phyloP scores from a whole-genome alignment of 2,888 invertebrate species.

The Furcula furcula region DNA sequence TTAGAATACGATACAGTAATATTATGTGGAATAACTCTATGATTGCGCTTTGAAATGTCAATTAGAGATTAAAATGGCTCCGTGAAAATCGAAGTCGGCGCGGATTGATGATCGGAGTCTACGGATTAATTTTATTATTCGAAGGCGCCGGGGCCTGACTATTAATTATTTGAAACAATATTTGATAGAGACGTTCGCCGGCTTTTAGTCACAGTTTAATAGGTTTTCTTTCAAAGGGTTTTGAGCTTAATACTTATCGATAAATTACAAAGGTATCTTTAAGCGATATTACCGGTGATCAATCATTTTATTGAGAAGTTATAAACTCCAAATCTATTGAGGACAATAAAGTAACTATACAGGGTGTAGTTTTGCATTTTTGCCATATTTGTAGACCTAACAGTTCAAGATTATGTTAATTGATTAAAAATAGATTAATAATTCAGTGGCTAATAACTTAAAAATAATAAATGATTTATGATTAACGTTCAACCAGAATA shows the following conservation, averaged over 20 bases:
- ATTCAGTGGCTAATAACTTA: too few relatives aligned
- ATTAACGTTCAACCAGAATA: too few relatives aligned
- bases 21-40: slow-evolving; percentile 47
- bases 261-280: slow-evolving; percentile 26
- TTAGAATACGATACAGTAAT: slow-evolving; percentile 25
- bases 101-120: slow-evolving; percentile 52
- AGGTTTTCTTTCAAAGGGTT: slow-evolving; percentile 42
- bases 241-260: slow-evolving; percentile 23
- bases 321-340: slow-evolving; percentile 9
- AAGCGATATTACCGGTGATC: slow-evolving; percentile 26
- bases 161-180: slow-evolving; percentile 50
- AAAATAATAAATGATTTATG: too few relatives aligned
- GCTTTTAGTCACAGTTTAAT: slow-evolving; percentile 40
- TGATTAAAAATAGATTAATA: too few relatives aligned
- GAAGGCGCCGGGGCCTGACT: slow-evolving; percentile 33
- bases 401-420: too few relatives aligned
- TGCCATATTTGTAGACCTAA: too few relatives aligned
- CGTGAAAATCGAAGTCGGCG: slow-evolving; percentile 50
- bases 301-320: slow-evolving; percentile 26
- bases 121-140: slow-evolving; percentile 53
- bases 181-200: slow-evolving; percentile 37
- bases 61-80: slow-evolving; percentile 60
- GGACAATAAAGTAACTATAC: too few relatives aligned
- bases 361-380: too few relatives aligned
- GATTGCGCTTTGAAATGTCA: slow-evolving; percentile 55